Evolutionary conservation across 1,140 invertebrate species (phyloP).

Genomic region (Drosophila busckii): DNA sequence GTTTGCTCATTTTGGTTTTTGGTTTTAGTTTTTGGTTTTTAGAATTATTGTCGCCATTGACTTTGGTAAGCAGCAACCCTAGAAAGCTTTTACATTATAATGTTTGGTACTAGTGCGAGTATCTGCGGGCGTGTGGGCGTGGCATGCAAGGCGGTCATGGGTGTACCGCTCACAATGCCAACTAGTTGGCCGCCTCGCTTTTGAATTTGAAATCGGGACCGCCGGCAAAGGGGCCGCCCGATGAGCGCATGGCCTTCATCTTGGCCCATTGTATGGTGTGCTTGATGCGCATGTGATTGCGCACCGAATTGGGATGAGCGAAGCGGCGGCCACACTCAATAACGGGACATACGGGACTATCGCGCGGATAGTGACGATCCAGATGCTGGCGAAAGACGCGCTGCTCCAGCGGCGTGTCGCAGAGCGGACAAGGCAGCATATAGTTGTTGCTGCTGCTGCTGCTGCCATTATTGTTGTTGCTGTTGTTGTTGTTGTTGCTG

Average conservation of each 20-base stretch:
- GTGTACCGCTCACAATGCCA: too few species aligned
- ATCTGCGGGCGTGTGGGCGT: constrained; percentile 26
- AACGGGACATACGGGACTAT: constrained; percentile 88
- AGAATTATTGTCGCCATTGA: constrained; percentile 70
- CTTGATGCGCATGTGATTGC: constrained; percentile 91
- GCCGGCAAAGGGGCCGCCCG: constrained; percentile 80
- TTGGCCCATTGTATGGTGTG: constrained; percentile 88
- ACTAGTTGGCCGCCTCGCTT: constrained; percentile 63
- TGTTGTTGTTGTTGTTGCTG: constrained; percentile 57
- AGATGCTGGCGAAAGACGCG: constrained; percentile 86
- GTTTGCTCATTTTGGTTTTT: constrained; percentile 21
- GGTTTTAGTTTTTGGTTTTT: constrained; percentile 26
- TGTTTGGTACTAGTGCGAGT: constrained; percentile 34
- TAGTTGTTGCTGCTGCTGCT: constrained; percentile 56
- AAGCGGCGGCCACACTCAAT: constrained; percentile 85
- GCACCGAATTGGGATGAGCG: constrained; percentile 89
- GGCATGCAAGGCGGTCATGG: too few species aligned
- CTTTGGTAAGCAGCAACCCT: constrained; percentile 63
- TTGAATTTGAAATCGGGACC: constrained; percentile 78
- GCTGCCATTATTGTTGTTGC: constrained; percentile 51
- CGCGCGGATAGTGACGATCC: constrained; percentile 89
- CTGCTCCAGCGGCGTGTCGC: constrained; percentile 83
- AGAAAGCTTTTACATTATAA: constrained; percentile 46
- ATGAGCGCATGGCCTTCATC: constrained; percentile 90
- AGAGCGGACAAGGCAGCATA: constrained; percentile 85